These are phyloP conservation scores for Arbacia lixula DNA, from an alignment of 53 echinoderm and acorn worm genomes.

Conservation along the genomic window DNA sequence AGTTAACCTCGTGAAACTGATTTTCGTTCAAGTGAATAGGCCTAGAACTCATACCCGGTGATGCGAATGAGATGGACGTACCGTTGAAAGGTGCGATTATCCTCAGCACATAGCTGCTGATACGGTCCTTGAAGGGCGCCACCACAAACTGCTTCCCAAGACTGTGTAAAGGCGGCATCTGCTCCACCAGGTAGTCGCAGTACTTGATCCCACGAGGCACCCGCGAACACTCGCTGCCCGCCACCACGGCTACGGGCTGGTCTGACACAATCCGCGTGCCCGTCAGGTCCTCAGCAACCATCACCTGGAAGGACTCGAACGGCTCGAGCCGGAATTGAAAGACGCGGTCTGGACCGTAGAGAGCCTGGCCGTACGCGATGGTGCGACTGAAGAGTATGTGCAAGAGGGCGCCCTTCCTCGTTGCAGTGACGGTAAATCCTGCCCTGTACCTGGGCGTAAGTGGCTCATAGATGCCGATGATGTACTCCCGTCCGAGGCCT, in stretches of 20 bases:
- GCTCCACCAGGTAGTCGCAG: slow-evolving; percentile 66
- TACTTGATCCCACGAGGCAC: slow-evolving; percentile 56
- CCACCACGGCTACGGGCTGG: slow-evolving; percentile 51
- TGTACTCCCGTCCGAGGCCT: slow-evolving; percentile 40
- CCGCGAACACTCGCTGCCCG: slow-evolving; percentile 67
- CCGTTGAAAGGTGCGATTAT: slow-evolving; percentile 59
- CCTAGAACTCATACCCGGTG: neutral
- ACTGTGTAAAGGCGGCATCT: slow-evolving; percentile 60
- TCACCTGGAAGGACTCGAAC: slow-evolving; percentile 49
- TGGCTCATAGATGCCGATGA: slow-evolving; percentile 50
- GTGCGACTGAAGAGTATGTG: slow-evolving; percentile 17
- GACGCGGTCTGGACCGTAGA: slow-evolving; percentile 26
- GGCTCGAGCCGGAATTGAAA: slow-evolving; percentile 56
- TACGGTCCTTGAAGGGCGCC: slow-evolving; percentile 20
- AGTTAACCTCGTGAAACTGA: slow-evolving; percentile 11
- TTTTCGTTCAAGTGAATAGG: neutral
- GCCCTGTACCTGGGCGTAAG: slow-evolving; percentile 7
- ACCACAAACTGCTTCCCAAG: slow-evolving; percentile 61
- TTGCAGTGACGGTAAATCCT: slow-evolving; percentile 24
- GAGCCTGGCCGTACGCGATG: slow-evolving; percentile 9
- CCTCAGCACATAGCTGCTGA: slow-evolving; percentile 25
- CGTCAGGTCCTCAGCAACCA: slow-evolving; percentile 53
- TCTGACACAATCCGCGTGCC: slow-evolving; percentile 52
- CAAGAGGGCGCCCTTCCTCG: slow-evolving; percentile 7
- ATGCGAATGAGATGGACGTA: slow-evolving; percentile 24